Conservation (phyloP, 2,113 vertebrate species). For the Scolopax mira region DNA sequence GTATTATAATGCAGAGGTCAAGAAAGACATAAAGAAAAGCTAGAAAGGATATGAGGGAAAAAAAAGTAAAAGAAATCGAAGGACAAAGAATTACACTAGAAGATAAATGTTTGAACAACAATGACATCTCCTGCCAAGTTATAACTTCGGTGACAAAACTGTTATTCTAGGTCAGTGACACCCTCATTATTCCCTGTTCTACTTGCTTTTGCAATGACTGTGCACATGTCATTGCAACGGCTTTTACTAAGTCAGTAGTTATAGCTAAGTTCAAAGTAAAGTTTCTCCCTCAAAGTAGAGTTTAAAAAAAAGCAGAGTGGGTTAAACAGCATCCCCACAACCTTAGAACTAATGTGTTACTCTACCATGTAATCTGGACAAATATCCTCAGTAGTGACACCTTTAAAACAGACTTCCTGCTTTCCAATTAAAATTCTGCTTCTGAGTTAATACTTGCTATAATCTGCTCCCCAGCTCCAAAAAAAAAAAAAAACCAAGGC, state of each 20-base stretch:
- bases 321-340: not conserved
- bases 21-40: not conserved
- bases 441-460: not conserved
- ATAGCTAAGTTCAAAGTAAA: not conserved
- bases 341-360: not conserved
- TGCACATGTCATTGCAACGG: not conserved
- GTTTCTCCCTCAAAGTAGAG: not conserved
- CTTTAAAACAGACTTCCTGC: not conserved
- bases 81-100: not conserved
- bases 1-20: no score
- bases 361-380: not conserved
- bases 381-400: not conserved
- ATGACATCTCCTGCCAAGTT: not conserved
- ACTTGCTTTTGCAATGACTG: not conserved
- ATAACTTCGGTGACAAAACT: not conserved
- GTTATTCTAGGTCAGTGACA: not conserved
- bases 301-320: no score
- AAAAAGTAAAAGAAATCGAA: not conserved
- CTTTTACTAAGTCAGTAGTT: not conserved
- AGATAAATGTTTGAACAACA: not conserved
- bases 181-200: not conserved
- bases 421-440: not conserved
- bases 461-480: not conserved
- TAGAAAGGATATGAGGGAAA: not conserved
- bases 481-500: not conserved